A percentile compares a stretch with the other conserved stretches of the same genome.
Conservation (phyloP, 1,140 invertebrate species). For the Phortica variegata region DNA sequence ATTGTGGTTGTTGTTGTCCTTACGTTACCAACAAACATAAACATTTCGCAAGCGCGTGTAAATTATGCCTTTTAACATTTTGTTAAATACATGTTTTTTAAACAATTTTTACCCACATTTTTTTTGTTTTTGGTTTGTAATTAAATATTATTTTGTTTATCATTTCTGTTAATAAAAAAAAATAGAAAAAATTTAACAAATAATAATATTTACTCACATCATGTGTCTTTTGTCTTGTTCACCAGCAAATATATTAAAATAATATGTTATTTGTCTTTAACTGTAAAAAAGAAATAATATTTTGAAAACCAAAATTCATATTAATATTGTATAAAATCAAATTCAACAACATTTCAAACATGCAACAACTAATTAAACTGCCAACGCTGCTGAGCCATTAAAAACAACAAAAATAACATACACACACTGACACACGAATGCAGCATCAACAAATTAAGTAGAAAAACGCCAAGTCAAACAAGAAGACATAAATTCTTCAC, state of each 20-base stretch:
- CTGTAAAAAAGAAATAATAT: not conserved
- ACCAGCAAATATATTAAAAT: constrained; percentile 48
- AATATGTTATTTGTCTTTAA: not conserved
- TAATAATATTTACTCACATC: constrained; percentile 55
- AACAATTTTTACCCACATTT: constrained; percentile 12
- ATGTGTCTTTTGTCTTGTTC: constrained; percentile 57
- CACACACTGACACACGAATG: not conserved
- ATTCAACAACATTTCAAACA: constrained; percentile 16
- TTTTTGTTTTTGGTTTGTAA: constrained; percentile 6
- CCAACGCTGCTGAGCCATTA: not conserved
- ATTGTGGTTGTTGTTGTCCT: too few relatives aligned
- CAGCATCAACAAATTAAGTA: too few relatives aligned
- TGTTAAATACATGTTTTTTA: constrained; percentile 27
- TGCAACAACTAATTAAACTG: constrained; percentile 37
- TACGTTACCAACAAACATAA: too few relatives aligned
- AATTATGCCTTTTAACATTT: constrained; percentile 31
- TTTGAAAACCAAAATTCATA: constrained; percentile 24
- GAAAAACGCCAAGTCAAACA: too few relatives aligned
- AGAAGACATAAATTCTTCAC: constrained; percentile 1
- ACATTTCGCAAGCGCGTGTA: too few relatives aligned
- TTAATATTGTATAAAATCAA: constrained; percentile 23
- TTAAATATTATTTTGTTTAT: constrained; percentile 30
- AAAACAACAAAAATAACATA: not conserved
- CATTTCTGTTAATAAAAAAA: constrained; percentile 29
- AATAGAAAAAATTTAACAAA: constrained; percentile 16